phyloP scores from a whole-genome alignment of 2,113 vertebrate genomes.

The Microcebus ravelobensis region DNA sequence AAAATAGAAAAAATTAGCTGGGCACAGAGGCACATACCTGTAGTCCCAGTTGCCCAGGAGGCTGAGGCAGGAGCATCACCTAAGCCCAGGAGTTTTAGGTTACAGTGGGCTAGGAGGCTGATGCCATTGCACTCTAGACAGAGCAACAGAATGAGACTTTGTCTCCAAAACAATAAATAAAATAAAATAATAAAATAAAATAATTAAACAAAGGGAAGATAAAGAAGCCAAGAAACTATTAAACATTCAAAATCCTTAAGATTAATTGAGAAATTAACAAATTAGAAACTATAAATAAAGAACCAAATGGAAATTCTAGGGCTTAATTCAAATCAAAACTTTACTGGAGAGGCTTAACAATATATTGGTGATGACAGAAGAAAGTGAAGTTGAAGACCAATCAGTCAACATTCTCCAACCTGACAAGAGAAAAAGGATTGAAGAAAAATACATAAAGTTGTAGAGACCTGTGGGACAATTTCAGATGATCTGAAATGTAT shows the following conservation, averaged over 20 bases:
- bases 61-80: too few relatives aligned
- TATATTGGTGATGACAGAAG: neutral
- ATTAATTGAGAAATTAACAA: conserved; percentile 44
- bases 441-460: conserved; percentile 38
- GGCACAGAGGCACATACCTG: too few relatives aligned
- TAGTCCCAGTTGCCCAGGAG: too few relatives aligned
- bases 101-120: too few relatives aligned
- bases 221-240: neutral
- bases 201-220: neutral
- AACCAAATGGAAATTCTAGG: neutral
- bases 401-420: neutral
- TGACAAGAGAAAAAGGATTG: neutral
- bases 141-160: too few relatives aligned
- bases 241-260: conserved; percentile 5
- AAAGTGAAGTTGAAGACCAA: conserved; percentile 20
- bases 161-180: too few relatives aligned
- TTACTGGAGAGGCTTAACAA: neutral
- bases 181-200: too few relatives aligned
- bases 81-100: too few relatives aligned
- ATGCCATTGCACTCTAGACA: too few relatives aligned
- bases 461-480: neutral
- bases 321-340: conserved; percentile 28
- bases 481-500: neutral
- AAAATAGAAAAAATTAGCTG: too few relatives aligned
- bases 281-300: neutral